A percentile compares a stretch with the other conserved stretches of the same genome.
These are phyloP conservation scores for Calephelis perditalis DNA, from an alignment of 2,888 invertebrate genomes.

Conservation along the genomic window DNA sequence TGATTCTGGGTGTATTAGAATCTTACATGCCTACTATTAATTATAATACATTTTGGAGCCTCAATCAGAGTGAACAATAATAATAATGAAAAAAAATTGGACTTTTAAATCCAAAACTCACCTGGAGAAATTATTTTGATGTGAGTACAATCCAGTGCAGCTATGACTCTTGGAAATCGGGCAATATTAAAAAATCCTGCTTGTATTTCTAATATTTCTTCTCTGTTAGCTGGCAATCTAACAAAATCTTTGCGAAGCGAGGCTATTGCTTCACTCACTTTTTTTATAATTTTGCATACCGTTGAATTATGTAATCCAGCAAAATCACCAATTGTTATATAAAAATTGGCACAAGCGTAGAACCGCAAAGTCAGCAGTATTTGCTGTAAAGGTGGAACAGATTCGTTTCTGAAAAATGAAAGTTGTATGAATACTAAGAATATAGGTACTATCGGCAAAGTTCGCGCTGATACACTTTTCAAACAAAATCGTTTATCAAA, in stretches of 20 bases:
- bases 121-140: too few species aligned
- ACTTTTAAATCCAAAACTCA: too few species aligned
- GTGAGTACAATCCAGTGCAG: too few species aligned
- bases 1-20: neutral
- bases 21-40: neutral
- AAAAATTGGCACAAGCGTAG: too few species aligned
- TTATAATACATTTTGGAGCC: neutral
- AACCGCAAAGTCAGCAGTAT: too few species aligned
- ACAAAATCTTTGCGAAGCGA: neutral
- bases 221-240: neutral
- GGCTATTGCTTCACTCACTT: neutral
- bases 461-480: too few species aligned
- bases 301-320: neutral
- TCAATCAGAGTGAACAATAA: neutral
- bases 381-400: too few species aligned
- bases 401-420: too few species aligned
- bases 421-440: too few species aligned
- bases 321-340: neutral
- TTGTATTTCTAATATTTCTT: neutral
- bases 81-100: neutral
- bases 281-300: neutral
- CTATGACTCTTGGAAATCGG: too few species aligned
- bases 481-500: too few species aligned
- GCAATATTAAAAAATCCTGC: neutral
- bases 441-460: too few species aligned